These are phyloP conservation scores for Hydrotaea cyrtoneurina DNA, from an alignment of 2,888 invertebrate genomes.

Conservation along the genomic window DNA sequence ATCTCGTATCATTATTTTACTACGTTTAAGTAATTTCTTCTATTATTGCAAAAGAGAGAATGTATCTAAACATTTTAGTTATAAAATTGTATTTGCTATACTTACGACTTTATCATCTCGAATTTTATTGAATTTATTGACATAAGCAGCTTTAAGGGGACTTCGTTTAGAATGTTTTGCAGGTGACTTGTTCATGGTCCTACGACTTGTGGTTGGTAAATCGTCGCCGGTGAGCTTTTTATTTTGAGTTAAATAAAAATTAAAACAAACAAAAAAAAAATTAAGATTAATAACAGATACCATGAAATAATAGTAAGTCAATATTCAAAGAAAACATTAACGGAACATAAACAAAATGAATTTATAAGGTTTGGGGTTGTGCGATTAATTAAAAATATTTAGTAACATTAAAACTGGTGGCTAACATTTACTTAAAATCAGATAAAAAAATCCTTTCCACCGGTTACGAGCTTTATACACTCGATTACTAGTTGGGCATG, in stretches of 20 bases:
- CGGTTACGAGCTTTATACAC: too few relatives aligned
- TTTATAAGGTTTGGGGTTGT: too few relatives aligned
- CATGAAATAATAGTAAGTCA: not conserved
- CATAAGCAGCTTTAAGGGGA: constrained; percentile 36
- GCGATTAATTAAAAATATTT: too few relatives aligned
- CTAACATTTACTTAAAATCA: too few relatives aligned
- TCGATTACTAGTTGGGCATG: too few relatives aligned
- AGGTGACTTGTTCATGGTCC: not conserved
- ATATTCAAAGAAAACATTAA: too few relatives aligned
- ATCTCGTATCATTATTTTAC: constrained; percentile 26
- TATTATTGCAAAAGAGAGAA: not conserved
- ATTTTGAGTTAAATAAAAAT: constrained; percentile 11
- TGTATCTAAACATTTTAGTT: not conserved
- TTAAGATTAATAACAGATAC: not conserved
- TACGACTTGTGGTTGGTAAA: constrained; percentile 46
- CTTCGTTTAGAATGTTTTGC: constrained; percentile 26
- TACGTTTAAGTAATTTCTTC: constrained; percentile 44
- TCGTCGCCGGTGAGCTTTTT: constrained; percentile 46
- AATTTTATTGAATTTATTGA: constrained; percentile 54
- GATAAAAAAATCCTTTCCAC: too few relatives aligned
- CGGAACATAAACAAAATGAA: too few relatives aligned
- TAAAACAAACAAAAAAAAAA: constrained; percentile 13
- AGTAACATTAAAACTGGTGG: too few relatives aligned
- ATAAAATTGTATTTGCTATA: not conserved
- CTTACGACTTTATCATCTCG: constrained; percentile 55